A percentile compares a stretch with the other conserved stretches of the same genome.
These are phyloP conservation scores for Aythya baeri DNA, from an alignment of 2,113 vertebrate genomes.

Conservation along the genomic window DNA sequence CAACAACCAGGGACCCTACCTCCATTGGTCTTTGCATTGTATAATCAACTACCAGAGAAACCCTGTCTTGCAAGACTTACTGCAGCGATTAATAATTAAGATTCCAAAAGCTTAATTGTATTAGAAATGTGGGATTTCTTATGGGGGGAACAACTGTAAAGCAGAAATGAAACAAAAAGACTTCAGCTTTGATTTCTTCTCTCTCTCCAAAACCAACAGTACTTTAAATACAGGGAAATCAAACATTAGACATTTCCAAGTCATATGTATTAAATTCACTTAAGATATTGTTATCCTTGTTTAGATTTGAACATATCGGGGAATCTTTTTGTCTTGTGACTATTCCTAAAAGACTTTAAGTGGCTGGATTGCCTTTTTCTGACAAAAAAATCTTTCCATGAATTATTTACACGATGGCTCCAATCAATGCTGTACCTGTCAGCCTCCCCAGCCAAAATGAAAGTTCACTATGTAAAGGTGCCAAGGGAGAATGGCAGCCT, in stretches of 20 bases:
- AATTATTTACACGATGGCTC: slow-evolving; percentile 81
- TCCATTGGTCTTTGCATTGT: background rate
- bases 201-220: slow-evolving; percentile 71
- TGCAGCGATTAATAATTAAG: background rate
- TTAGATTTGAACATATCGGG: slow-evolving; percentile 59
- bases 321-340: slow-evolving; percentile 55
- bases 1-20: background rate
- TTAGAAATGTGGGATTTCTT: background rate
- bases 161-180: slow-evolving; percentile 59
- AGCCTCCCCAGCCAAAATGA: slow-evolving; percentile 80
- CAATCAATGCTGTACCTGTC: slow-evolving; percentile 79
- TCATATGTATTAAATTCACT: slow-evolving; percentile 55
- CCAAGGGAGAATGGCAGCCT: slow-evolving; percentile 77
- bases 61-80: background rate
- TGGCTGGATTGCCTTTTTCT: slow-evolving; percentile 71
- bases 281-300: slow-evolving; percentile 67
- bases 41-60: background rate
- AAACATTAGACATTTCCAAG: slow-evolving; percentile 47
- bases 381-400: slow-evolving; percentile 61
- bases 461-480: slow-evolving; percentile 82
- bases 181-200: slow-evolving; percentile 52
- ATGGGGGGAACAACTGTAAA: background rate
- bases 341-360: slow-evolving; percentile 75
- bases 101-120: background rate
- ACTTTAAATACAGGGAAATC: slow-evolving; percentile 50